These are phyloP conservation scores for Tetanocera ferruginea DNA, from an alignment of 2,888 invertebrate genomes.

Conservation along the genomic window DNA sequence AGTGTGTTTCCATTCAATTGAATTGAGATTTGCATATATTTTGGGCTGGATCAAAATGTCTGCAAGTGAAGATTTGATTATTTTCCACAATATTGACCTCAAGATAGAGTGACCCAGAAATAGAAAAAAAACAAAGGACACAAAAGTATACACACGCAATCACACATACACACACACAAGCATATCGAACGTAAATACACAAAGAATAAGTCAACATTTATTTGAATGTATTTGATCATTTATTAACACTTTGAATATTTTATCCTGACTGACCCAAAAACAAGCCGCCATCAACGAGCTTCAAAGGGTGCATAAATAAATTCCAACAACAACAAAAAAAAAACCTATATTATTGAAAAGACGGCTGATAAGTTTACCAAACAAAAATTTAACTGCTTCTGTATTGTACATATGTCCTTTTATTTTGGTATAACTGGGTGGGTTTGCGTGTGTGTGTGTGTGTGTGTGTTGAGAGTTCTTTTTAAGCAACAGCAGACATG, in stretches of 20 bases:
- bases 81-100: slow-evolving; percentile 11
- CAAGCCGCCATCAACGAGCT: too few relatives aligned
- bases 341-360: not conserved
- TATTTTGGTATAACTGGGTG: too few relatives aligned
- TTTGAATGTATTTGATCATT: slow-evolving; percentile 3
- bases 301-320: not conserved
- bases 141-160: not conserved
- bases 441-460: not conserved
- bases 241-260: slow-evolving; percentile 18
- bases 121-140: not conserved
- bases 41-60: slow-evolving; percentile 6
- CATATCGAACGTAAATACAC: too few relatives aligned
- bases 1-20: not conserved
- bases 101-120: not conserved
- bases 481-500: not conserved
- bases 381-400: not conserved
- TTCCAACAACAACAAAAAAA: not conserved
- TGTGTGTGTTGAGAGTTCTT: not conserved
- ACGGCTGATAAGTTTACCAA: not conserved
- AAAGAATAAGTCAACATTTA: not conserved
- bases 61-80: not conserved
- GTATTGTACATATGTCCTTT: too few relatives aligned
- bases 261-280: not conserved
- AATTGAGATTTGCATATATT: slow-evolving; percentile 21
- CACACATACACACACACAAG: not conserved